Base-by-base conservation (phyloP, 2,888 invertebrate genomes). In the Limnephilus marmoratus region DNA sequence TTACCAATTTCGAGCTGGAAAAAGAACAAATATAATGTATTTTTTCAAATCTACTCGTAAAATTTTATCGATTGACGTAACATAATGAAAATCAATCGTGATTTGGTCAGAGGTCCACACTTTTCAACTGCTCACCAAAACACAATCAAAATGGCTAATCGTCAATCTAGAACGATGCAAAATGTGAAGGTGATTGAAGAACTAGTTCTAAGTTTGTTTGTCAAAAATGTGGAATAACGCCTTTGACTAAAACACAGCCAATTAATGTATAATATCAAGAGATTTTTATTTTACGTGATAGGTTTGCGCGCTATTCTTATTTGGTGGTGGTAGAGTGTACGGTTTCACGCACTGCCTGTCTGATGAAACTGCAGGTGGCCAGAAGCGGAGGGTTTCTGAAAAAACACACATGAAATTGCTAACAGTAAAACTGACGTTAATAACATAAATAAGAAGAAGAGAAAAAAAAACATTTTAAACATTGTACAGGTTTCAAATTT, bases 261-360 rank as follows among this genome's bases (percentile, higher is more conserved):
- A 15, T 49, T 49, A 49, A 13, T 49, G 15, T 49, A 49, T 15
- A 49, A 13, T 49, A 49, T 15, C 15, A 49, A 49, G 49, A 49
- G 13, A 49, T 15, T 49, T 49, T 49, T 49, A 49, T 49, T 68
- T 41, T 41, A 85, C 85, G 41, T 34, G 5, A 24, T 37, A 34
- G 18, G 41, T 37, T 41, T 85, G 34, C 24, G 31, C 34, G 87
- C 87, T 87, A 31, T 49, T 31, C 15, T 81, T 41, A 31, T 86
- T 91, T 24, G 93, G 90, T n/a, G 93, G 92, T 29, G 93, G 93
- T 24, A 93, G 86, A 12, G 87, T 96, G 92, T 96, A 97, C 68
- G 96, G 95, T 94, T 96, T 96, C 2, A 94, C 94, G 93, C 97
- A 97, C 0, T 94, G 31, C 41, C 97, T 95, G 93, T 97, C 97